phyloP scores from a whole-genome alignment of 92 coral and sea anemone genomes.

The Paramuricea clavata region DNA sequence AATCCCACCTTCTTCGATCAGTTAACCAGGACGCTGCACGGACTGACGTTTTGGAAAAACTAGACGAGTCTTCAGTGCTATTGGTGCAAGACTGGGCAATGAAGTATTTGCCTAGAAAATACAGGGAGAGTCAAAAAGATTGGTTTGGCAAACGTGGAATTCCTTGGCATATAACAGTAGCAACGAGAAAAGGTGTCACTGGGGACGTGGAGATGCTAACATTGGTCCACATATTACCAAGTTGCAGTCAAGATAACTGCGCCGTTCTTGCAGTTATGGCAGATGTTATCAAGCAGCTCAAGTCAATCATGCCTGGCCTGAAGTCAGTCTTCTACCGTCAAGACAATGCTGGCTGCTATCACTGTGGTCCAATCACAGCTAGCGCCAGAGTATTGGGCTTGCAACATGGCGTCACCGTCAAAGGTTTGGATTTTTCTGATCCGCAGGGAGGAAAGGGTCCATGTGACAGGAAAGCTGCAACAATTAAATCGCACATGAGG shows the following conservation, averaged over 20 bases:
- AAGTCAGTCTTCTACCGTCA: conserved; percentile 52
- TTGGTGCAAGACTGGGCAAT: conserved; percentile 42
- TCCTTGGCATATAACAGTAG: conserved; percentile 69
- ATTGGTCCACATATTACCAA: conserved; percentile 8
- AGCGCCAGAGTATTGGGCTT: conserved; percentile 63
- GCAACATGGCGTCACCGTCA: conserved; percentile 67
- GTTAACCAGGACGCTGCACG: conserved; percentile 42
- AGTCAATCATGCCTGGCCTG: conserved; percentile 54
- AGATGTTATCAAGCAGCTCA: conserved; percentile 51
- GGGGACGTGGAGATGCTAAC: conserved; percentile 16
- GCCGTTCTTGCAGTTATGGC: conserved; percentile 2
- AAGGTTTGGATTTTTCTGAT: conserved; percentile 67
- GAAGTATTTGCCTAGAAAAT: conserved; percentile 37
- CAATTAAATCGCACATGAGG: conserved; percentile 63
- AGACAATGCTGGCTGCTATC: conserved; percentile 62
- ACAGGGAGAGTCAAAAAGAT: conserved; percentile 24
- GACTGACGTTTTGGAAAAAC: conserved; percentile 35
- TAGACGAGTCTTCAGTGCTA: conserved; percentile 33
- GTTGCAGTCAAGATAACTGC: conserved; percentile 31
- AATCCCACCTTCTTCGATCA: conserved; percentile 41
- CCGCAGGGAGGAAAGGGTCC: conserved; percentile 70
- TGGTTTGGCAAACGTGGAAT: conserved; percentile 67
- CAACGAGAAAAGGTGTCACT: conserved; percentile 21
- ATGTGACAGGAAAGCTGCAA: conserved; percentile 66
- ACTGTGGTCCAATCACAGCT: conserved; percentile 64